Conservation (phyloP, 2,888 invertebrate genomes). For the Salpingus planirostris region DNA sequence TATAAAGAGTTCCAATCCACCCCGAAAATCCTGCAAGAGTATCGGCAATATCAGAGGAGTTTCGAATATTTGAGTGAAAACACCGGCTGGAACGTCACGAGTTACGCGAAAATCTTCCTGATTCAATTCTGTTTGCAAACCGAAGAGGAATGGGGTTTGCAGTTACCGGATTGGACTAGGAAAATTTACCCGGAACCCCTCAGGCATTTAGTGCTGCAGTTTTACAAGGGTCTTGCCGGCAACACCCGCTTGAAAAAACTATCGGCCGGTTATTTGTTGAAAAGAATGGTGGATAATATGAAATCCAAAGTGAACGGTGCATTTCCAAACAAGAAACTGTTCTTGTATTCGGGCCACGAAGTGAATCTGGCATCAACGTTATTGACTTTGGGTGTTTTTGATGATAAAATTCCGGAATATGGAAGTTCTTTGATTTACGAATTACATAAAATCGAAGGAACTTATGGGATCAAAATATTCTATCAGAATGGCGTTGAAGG, state of each 20-base stretch:
- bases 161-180: slow-evolving; percentile 38
- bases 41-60: slow-evolving; percentile 41
- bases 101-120: slow-evolving; percentile 36
- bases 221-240: slow-evolving; percentile 20
- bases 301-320: not conserved
- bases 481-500: slow-evolving; percentile 2
- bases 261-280: not conserved
- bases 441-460: not conserved
- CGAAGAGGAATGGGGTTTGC: slow-evolving; percentile 28
- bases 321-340: not conserved
- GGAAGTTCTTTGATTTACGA: not conserved
- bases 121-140: no score
- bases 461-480: slow-evolving; percentile 1
- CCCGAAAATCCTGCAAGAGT: slow-evolving; percentile 19
- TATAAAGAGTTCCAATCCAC: slow-evolving; percentile 2
- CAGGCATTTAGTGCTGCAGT: slow-evolving; percentile 28
- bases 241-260: not conserved
- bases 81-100: slow-evolving; percentile 45
- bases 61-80: slow-evolving; percentile 43
- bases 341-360: slow-evolving; percentile 1
- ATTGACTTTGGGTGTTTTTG: not conserved
- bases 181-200: slow-evolving; percentile 32
- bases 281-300: not conserved
- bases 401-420: not conserved
- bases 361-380: not conserved